These are phyloP conservation scores for Danionella dracula DNA, from an alignment of 2,797 vertebrate genomes.

Conservation along the genomic window DNA sequence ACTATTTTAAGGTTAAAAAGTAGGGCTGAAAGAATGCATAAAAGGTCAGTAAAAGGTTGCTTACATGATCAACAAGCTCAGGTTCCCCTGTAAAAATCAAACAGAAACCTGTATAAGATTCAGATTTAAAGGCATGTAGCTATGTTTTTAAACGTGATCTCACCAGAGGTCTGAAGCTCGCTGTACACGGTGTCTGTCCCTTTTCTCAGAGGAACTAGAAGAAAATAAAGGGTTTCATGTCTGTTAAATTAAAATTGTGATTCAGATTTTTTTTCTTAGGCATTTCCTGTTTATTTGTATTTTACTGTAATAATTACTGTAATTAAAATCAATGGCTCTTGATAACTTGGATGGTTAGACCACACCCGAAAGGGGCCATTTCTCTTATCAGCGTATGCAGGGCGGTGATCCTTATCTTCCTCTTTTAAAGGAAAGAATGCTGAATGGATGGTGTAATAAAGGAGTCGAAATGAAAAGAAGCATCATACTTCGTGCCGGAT, in stretches of 20 bases:
- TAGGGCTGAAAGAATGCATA: not conserved
- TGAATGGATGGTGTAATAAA: not conserved
- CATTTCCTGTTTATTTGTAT: constrained; percentile 71
- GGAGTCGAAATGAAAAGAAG: not conserved
- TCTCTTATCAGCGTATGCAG: constrained; percentile 56
- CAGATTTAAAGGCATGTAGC: not conserved
- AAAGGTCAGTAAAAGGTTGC: not conserved
- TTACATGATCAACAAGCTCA: constrained; percentile 16
- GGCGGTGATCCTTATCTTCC: constrained; percentile 18
- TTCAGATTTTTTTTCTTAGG: constrained; percentile 43
- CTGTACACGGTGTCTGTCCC: constrained; percentile 91
- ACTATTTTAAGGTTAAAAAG: too few species aligned
- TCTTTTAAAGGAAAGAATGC: not conserved
- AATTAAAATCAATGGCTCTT: constrained; percentile 42
- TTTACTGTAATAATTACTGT: constrained; percentile 40
- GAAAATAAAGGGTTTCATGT: too few species aligned
- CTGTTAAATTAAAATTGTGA: too few species aligned
- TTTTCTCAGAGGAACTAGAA: constrained; percentile 77
- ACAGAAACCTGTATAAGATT: not conserved
- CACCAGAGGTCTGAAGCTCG: constrained; percentile 87
- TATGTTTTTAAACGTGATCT: not conserved
- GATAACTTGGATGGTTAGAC: constrained; percentile 55
- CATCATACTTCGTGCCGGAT: constrained; percentile 71
- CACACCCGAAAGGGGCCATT: constrained; percentile 56
- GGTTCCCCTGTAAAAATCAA: constrained; percentile 15